phyloP scores from a whole-genome alignment of 2,888 invertebrate genomes.

The Notodonta ziczac region DNA sequence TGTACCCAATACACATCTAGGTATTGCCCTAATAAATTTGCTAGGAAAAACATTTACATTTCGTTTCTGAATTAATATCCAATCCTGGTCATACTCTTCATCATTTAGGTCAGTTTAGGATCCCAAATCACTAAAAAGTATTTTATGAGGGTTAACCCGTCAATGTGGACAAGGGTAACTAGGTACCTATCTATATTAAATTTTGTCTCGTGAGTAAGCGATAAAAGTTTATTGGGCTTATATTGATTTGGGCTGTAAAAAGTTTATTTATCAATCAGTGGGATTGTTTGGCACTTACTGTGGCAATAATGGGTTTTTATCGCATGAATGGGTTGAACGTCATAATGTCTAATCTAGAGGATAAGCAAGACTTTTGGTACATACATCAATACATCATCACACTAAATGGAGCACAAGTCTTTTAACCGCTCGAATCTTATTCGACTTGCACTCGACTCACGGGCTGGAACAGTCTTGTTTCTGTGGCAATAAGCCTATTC shows the following conservation, averaged over 20 bases:
- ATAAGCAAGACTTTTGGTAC: too few relatives aligned
- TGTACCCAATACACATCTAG: background rate
- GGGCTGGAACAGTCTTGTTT: too few relatives aligned
- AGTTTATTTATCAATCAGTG: conserved; percentile 8
- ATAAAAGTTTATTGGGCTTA: conserved; percentile 6
- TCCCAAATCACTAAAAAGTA: conserved; percentile 27
- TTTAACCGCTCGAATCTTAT: too few relatives aligned
- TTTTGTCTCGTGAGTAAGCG: conserved; percentile 7
- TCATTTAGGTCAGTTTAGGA: conserved; percentile 15
- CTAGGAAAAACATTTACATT: conserved; percentile 1
- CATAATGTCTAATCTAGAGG: background rate
- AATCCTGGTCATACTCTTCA: conserved; percentile 7
- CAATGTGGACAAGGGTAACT: conserved; percentile 14
- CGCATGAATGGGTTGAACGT: background rate
- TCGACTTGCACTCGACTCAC: too few relatives aligned
- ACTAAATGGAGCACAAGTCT: too few relatives aligned
- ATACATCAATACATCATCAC: too few relatives aligned
- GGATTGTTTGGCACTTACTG: conserved; percentile 5
- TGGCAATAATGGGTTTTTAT: background rate
- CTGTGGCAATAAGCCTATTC: too few relatives aligned
- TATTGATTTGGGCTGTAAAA: conserved; percentile 5
- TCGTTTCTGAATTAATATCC: conserved; percentile 3
- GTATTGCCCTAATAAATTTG: background rate
- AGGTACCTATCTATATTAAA: conserved; percentile 2
- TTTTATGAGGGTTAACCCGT: conserved; percentile 14